Percentiles rank a stretch among this genome's conserved stretches.
These are phyloP conservation scores for Semnornis frantzii DNA, from an alignment of 2,113 vertebrate genomes.

Conservation along the genomic window DNA sequence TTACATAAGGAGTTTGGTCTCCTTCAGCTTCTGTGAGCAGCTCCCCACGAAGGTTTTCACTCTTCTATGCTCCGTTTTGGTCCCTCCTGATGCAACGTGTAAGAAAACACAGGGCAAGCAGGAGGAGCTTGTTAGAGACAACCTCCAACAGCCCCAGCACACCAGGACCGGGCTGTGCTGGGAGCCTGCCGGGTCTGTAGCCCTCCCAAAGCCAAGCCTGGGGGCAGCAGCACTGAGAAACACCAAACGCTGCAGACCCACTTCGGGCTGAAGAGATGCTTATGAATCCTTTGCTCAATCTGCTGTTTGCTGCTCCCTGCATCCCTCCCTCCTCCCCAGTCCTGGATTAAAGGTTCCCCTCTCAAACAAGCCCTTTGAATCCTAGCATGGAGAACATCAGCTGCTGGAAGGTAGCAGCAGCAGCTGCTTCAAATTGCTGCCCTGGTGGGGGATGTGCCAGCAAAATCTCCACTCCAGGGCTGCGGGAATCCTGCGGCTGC, in stretches of 20 bases:
- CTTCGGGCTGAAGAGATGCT: neutral
- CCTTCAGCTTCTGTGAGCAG: neutral
- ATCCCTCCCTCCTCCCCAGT: neutral
- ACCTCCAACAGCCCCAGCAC: neutral
- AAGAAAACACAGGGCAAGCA: neutral
- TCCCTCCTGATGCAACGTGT: neutral
- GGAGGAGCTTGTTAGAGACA: neutral
- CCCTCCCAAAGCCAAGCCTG: neutral
- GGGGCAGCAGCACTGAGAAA: neutral
- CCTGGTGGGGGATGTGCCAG: neutral
- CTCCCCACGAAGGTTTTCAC: neutral
- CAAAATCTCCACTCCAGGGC: neutral
- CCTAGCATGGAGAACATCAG: neutral
- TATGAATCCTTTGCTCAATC: neutral
- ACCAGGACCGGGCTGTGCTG: neutral
- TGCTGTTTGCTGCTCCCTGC: neutral
- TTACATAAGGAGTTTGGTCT: slow-evolving; percentile 35
- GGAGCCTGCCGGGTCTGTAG: neutral
- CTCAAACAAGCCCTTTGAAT: slow-evolving; percentile 1
- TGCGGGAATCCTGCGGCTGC: neutral
- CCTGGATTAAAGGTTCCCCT: neutral
- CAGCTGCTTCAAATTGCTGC: neutral
- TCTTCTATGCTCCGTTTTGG: neutral
- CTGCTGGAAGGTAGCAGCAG: neutral
- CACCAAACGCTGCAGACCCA: slow-evolving; percentile 2